A percentile compares a stretch with the other conserved stretches of the same genome.
Conservation (phyloP, 2,888 invertebrate species). For the Xanthia togata region DNA sequence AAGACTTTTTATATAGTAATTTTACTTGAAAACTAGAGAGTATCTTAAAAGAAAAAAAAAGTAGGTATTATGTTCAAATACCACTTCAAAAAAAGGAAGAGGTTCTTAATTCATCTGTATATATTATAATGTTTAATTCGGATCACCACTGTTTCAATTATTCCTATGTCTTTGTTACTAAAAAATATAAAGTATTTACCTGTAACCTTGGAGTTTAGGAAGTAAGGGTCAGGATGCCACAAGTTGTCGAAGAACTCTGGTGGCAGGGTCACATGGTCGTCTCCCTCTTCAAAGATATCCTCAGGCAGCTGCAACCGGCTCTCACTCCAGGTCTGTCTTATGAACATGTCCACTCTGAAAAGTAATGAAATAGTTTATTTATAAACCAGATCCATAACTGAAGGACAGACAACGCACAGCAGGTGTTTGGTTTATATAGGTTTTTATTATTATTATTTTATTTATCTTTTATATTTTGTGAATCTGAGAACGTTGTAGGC, state of each 20-base stretch:
- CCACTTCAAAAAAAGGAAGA: background rate
- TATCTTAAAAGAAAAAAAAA: background rate
- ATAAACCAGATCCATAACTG: background rate
- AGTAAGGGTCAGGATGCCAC: constrained; percentile 97
- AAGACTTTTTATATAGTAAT: background rate
- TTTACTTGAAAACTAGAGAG: background rate
- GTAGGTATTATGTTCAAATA: background rate
- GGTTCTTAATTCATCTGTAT: background rate
- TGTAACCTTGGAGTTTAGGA: constrained; percentile 95
- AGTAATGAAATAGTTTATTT: background rate
- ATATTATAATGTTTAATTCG: background rate
- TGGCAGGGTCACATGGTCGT: constrained; percentile 95
- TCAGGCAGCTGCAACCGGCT: constrained; percentile 94
- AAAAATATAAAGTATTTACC: constrained; percentile 86
- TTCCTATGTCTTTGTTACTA: no score
- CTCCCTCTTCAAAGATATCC: constrained; percentile 95
- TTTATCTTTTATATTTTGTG: no score
- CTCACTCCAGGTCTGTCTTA: constrained; percentile 95
- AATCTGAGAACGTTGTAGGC: no score
- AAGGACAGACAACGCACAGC: background rate
- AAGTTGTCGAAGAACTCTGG: constrained; percentile 95
- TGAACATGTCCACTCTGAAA: constrained; percentile 95
- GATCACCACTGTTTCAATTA: background rate
- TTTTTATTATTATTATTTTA: no score
- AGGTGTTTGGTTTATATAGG: no score